Base-by-base conservation (phyloP, 1,140 invertebrate species). In the Drosophila leontia region DNA sequence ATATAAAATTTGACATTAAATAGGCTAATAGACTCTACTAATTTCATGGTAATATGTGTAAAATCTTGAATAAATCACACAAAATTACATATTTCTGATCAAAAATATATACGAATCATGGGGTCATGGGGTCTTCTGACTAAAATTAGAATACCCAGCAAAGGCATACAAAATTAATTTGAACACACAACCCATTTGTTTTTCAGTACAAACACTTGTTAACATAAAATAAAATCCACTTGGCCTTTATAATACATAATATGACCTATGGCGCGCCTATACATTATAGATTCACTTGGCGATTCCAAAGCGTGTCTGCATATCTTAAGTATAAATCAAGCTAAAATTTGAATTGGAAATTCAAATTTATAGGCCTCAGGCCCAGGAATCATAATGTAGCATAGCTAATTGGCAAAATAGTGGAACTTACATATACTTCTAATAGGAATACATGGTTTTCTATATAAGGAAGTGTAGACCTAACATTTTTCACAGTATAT, bases 321-420 rank as follows among this genome's bases (percentile, higher is more conserved):
- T 6, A 19, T 44, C 17, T 26, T 9, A 12, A 3, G 23, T 29
- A 1, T 6, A 53, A 19, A 2, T 7, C n/a, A 8, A 0, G 2
- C 2, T 19, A 7, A 9, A 34, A 67, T 67, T 67, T 7, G 3
- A 50, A 51, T 59, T 72, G n/a, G 35, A 71, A 50, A 41, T 35
- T 71, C 37, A 37, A 72, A 72, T 58, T n/a, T 8, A 2, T 3
- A 15, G 8, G 29, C 12, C 17, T 23, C 3, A 15, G 4, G 17
- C 12, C 19, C 15, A 32, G 29, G 19, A 39, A 41, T 1, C n/a
- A 7, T 9, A 8, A 13, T 7, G 13, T 17, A 35, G 55, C 19
- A 45, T 61, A 37, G 57, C 29, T 37, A 55, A n/a, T 45, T 7
- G 58, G 11, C 6, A 6, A 23, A 47, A 35, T 64, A 34, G 58